Evolutionary conservation across 2,888 invertebrate genomes (phyloP).

Genomic region (Portevinia maculata): DNA sequence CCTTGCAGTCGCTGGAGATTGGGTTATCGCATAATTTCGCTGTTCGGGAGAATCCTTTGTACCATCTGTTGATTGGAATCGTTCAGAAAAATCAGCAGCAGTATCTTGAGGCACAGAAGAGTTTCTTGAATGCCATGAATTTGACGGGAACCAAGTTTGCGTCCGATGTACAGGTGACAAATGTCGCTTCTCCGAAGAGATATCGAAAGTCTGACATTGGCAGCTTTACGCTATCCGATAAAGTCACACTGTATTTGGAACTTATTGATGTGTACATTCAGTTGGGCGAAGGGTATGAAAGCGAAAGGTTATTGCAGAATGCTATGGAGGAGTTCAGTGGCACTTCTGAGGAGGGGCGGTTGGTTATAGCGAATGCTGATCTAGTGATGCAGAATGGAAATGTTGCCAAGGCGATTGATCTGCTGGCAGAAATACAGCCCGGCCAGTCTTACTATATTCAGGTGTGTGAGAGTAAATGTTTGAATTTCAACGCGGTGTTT

Average conservation of each 20-base stretch:
- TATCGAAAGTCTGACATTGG: conserved; percentile 75
- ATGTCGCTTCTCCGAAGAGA: conserved; percentile 79
- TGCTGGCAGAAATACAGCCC: conserved; percentile 90
- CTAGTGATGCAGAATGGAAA: conserved; percentile 91
- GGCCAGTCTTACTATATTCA: conserved; percentile 93
- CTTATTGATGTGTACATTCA: conserved; percentile 90
- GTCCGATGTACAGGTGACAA: conserved; percentile 45
- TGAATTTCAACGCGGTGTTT: no score
- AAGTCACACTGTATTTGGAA: conserved; percentile 94
- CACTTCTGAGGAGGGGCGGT: conserved; percentile 92
- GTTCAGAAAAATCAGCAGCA: conserved; percentile 90
- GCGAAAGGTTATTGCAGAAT: conserved; percentile 89
- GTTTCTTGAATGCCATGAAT: conserved; percentile 89
- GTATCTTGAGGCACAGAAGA: conserved; percentile 88
- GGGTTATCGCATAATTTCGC: conserved; percentile 96
- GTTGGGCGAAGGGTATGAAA: conserved; percentile 89
- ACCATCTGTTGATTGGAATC: conserved; percentile 93
- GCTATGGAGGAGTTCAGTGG: conserved; percentile 88
- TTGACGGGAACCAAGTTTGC: conserved; percentile 84
- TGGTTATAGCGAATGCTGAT: conserved; percentile 93
- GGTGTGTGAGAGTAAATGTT: conserved; percentile 80
- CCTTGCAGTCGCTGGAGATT: conserved; percentile 93
- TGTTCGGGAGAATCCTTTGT: conserved; percentile 94
- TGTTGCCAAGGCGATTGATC: conserved; percentile 90
- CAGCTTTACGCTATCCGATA: conserved; percentile 87